A percentile compares a stretch with the other conserved stretches of the same genome.
Conservation (phyloP, 2,888 invertebrate genomes). For the Acheta domesticus region DNA sequence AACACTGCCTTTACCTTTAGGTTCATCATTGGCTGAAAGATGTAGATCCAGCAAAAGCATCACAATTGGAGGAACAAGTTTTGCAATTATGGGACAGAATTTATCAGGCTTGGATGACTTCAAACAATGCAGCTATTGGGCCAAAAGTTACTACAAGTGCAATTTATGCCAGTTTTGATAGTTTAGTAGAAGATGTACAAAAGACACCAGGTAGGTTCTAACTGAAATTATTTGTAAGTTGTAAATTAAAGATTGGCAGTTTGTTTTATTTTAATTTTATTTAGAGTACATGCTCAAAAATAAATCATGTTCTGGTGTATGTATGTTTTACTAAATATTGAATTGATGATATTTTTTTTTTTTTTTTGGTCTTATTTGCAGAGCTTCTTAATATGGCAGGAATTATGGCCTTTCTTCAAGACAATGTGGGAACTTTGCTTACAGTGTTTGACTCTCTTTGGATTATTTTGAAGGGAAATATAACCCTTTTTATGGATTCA, state of each 20-base stretch:
- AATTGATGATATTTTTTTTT: background rate
- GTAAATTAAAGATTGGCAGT: no score
- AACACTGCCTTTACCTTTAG: conserved; percentile 46
- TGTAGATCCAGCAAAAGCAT: conserved; percentile 74
- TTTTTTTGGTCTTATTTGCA: conserved; percentile 45
- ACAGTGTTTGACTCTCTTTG: conserved; percentile 84
- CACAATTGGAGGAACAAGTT: conserved; percentile 80
- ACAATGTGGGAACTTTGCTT: conserved; percentile 84
- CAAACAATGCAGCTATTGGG: conserved; percentile 58
- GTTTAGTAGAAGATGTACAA: conserved; percentile 65
- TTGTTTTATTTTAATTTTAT: background rate
- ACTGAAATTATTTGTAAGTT: background rate
- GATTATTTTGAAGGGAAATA: conserved; percentile 88
- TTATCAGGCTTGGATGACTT: conserved; percentile 88
- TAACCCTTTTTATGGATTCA: conserved; percentile 78
- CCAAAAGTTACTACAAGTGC: conserved; percentile 72
- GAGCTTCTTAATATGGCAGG: conserved; percentile 70
- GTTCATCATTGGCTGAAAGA: conserved; percentile 74
- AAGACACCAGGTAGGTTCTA: conserved; percentile 65
- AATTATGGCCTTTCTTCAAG: conserved; percentile 76
- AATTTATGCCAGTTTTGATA: conserved; percentile 69
- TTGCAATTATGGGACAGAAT: conserved; percentile 90
- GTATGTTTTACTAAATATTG: background rate
- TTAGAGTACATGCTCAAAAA: background rate
- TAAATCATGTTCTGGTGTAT: background rate